Conservation (phyloP, 2,113 vertebrate species). For the Cisticola juncidis region DNA sequence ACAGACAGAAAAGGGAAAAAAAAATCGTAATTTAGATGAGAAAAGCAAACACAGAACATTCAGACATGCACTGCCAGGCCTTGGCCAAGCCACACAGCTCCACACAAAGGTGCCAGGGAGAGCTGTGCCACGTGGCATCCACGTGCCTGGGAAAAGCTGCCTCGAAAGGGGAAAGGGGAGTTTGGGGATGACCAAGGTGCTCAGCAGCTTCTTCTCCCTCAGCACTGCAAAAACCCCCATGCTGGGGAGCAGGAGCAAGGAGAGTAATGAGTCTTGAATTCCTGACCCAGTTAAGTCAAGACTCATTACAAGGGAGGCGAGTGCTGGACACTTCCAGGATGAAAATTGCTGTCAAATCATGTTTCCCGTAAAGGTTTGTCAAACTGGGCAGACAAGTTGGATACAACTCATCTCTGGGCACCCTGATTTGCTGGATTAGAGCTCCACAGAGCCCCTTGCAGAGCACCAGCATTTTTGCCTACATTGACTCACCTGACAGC, state of each 20-base stretch:
- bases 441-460: background rate
- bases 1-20: slow-evolving; percentile 66
- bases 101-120: background rate
- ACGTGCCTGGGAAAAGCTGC: background rate
- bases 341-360: slow-evolving; percentile 33
- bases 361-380: background rate
- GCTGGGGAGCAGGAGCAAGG: background rate
- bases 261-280: background rate
- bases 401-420: background rate
- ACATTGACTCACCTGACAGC: background rate
- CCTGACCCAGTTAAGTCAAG: slow-evolving; percentile 58
- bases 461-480: background rate
- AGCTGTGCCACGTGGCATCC: fast-evolving
- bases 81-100: background rate
- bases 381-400: background rate
- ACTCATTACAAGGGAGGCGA: background rate
- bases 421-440: background rate
- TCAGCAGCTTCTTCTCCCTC: background rate
- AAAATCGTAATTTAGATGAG: slow-evolving; percentile 45
- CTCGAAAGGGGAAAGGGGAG: background rate
- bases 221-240: background rate
- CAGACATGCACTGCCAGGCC: background rate
- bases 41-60: background rate
- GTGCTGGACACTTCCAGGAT: background rate
- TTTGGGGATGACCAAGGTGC: background rate